These are phyloP conservation scores for Riparia riparia DNA, from an alignment of 2,113 vertebrate species.

Conservation along the genomic window DNA sequence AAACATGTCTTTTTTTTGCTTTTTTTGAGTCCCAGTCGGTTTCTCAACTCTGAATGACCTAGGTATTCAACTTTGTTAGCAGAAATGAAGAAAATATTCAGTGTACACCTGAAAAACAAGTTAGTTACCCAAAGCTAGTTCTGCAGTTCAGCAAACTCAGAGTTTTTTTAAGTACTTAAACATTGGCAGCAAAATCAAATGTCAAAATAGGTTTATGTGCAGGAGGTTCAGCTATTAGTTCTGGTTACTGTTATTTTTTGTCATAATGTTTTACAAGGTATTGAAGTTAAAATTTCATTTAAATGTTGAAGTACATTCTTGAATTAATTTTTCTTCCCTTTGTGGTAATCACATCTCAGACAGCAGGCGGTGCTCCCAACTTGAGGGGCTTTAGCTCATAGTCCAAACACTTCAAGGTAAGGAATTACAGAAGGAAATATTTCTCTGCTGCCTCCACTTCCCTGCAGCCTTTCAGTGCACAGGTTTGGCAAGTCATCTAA, in stretches of 20 bases:
- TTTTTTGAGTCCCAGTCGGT: neutral
- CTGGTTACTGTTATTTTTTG: neutral
- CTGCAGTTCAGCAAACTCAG: neutral
- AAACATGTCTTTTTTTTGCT: neutral
- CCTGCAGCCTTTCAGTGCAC: fast-evolving
- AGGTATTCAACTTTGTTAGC: neutral
- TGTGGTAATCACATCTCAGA: neutral
- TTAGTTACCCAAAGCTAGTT: neutral
- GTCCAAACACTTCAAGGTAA: neutral
- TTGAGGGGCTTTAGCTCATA: neutral
- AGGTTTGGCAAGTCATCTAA: neutral
- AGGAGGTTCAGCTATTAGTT: neutral
- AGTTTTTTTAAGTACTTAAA: neutral
- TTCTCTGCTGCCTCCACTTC: neutral
- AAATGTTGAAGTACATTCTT: neutral
- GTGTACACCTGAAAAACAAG: neutral
- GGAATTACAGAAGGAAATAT: neutral
- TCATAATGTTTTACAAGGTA: neutral
- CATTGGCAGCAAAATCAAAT: neutral
- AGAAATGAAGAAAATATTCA: neutral
- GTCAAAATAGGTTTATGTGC: neutral
- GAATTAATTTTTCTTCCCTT: neutral
- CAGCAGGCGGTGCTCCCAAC: fast-evolving
- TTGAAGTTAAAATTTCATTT: neutral
- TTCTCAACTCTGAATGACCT: neutral